phyloP scores from a whole-genome alignment of 2,113 vertebrate genomes.

The Oryzias javanicus region DNA sequence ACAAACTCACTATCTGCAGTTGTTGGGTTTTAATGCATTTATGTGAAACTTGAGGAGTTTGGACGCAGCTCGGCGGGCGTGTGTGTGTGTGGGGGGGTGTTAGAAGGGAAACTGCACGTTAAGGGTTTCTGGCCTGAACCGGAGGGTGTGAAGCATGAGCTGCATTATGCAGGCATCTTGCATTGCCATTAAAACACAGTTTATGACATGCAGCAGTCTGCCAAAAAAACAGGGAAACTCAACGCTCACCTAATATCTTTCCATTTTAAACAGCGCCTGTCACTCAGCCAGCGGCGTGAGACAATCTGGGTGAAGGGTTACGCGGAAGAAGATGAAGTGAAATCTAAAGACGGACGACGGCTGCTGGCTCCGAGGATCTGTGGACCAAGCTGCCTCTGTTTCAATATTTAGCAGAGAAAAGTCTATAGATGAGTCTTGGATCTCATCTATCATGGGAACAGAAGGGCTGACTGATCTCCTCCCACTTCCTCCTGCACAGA shows the following conservation, averaged over 20 bases:
- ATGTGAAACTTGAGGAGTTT: conserved; percentile 31
- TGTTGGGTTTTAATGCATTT: conserved; percentile 24
- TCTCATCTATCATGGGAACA: conserved; percentile 58
- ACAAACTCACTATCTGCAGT: conserved; percentile 35
- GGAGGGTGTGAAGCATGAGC: conserved; percentile 35
- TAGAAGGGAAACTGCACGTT: background rate
- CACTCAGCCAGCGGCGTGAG: conserved; percentile 41
- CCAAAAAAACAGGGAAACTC: conserved; percentile 44
- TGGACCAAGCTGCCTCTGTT: conserved; percentile 17
- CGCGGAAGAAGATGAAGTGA: conserved; percentile 13
- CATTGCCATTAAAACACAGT: conserved; percentile 71
- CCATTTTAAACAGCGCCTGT: conserved; percentile 51
- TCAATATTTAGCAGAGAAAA: conserved; percentile 40
- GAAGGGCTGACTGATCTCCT: conserved; percentile 53
- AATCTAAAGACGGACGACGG: conserved; percentile 16
- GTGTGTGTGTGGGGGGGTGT: background rate
- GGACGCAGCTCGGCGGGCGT: background rate
- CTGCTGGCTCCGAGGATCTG: conserved; percentile 13
- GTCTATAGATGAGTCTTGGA: conserved; percentile 42
- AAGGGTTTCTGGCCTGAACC: conserved; percentile 7
- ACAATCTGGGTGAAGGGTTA: conserved; percentile 74
- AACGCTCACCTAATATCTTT: conserved; percentile 54
- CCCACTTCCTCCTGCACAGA: conserved; percentile 37
- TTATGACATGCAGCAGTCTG: conserved; percentile 57
- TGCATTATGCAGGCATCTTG: conserved; percentile 62